Base-by-base conservation (phyloP, 2,797 vertebrate genomes). In the Cossypha heuglini region DNA sequence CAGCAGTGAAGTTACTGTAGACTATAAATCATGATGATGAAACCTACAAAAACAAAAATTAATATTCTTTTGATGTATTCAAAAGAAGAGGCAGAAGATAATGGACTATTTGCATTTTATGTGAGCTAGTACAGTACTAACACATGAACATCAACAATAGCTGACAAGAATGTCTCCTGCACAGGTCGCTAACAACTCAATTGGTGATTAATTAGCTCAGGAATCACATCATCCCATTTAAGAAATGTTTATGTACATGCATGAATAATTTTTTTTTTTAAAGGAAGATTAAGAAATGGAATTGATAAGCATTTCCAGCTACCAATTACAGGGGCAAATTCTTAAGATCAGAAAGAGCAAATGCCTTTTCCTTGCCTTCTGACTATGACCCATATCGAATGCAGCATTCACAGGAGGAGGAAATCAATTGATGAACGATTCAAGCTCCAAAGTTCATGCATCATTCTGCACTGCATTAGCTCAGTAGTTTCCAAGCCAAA, bases 1-100 rank as follows among this genome's bases (percentile, higher is more conserved):
- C 94, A 94, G 96, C 92, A 95, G 91, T 95, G 92, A 96, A 95
- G 96, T 97, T 96, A 96, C 94, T 90, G 96, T 72, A 96, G 96
- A 93, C 89, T 96, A 97, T 40, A 96, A 97, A 95, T 72, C 94
- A 92, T 94, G 95, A 77, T 94, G 96, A 96, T 91, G 96, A 92
- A 96, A 97, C 96, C 95, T 97, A 97, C 57, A 91, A 96, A 97
- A 96, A 97, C 96, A 97, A 84, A 96, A 95, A 86, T 96, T 88
- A 86, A 90, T 86, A 97, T 81, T 90, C 94, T 96, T 96, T 96
- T 93, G 94, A 95, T 86, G 66, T 68, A 92, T 84, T 91, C 69
- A 89, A 93, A 94, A 87, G 66, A 91, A 86, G 91, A 46, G 58
- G 66, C 40, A 93, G 76, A 85, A 77, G 38, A 90, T 52, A 90